Base-by-base conservation (phyloP, 2,797 vertebrate genomes). In the Acrocephalus scirpaceus region DNA sequence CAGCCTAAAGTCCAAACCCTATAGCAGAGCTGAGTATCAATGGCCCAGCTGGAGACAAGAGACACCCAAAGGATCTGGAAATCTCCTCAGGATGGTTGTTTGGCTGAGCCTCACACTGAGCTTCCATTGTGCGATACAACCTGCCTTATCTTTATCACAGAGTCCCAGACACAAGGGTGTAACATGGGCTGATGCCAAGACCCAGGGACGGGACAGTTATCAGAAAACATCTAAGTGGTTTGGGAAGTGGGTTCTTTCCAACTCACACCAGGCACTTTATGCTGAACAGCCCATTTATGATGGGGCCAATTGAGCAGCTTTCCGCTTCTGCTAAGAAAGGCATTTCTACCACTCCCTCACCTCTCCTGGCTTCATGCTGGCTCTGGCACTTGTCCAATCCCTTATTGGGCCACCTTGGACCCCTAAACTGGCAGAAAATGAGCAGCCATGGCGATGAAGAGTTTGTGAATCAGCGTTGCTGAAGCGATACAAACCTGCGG, bases 141-240 rank as follows among this genome's bases (percentile, higher is more conserved):
- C 87, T 70, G 76, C 90, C 94, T 95, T 96, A 95, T 96, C 94
- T 96, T 96, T 93, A 95, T 94, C 88, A 38, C 73, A 71, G 67
- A 79, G 74, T 79, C 50, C 83, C 80, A 96, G 95, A 90, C 92
- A 85, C 3, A 3, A 66, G 90, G 86, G 94, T 88, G 90, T 88
- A 81, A 77, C 74, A 2, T 36, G 74, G 91, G 95, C 88, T 95
- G 84, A 56, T 88, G 88, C 94, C 93, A 95, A 85, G 80, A 82
- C 79, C 86, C 67, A 85, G 88, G 76, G 86, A 86, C 1, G 0
- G 90, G 88, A 79, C 83, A 89, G 84, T 89, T 95, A 96, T 87
- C 93, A 95, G 75, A 82, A 94, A 89, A 89, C 88, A 95, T 92
- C 86, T 79, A 17, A 94, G 90, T 85, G 83, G 19, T 92, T 92